Base-by-base conservation (phyloP, 2,113 vertebrate species). In the Gallinago jamesoni region DNA sequence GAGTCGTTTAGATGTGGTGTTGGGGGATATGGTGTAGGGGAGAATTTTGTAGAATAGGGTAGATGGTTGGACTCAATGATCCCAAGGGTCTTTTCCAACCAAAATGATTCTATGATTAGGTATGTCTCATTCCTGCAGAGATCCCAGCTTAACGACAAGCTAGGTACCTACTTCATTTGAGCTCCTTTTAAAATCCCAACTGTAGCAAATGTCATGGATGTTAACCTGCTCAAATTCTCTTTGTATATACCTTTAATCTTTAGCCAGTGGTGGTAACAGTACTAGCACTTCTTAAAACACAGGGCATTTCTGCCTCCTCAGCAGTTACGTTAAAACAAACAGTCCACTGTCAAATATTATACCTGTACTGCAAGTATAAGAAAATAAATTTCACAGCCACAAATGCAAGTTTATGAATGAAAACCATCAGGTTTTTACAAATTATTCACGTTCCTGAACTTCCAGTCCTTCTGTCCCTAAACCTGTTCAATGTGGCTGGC, bases 161-260 rank as follows among this genome's bases (percentile, higher is more conserved):
- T 1, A 0, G 37, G 21, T 3, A 48, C 57, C 22, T 33, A 3
- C 5, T 41, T 62, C 81, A 18, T 19, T 2, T 14, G 23, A 63
- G 47, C n/a, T 72, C 13, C 35, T 37, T 33, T 80, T 17, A 28
- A 62, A 82, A 43, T 35, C 20, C 30, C 55, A 55, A 1, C 25
- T 15, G 10, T 10, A 82, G 63, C 39, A 45, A 64, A 60, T 3
- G 1, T 43, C 6, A 23, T 3, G 2, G 59, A 37, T 0, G 0
- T 55, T 27, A 53, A 30, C 31, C 45, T 4, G 6, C 48, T 37
- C 66, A 16, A 48, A 4, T 27, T 64, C 53, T 41, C n/a, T 64
- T 27, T 56, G 55, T n/a, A 7, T 16, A 27, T 10, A 43, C 27
- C 4, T 75, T 87, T 76, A 64, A 48, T 77, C 62, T 85, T 56